Conservation (phyloP, 2,888 invertebrate species). For the Meteorus colon region DNA sequence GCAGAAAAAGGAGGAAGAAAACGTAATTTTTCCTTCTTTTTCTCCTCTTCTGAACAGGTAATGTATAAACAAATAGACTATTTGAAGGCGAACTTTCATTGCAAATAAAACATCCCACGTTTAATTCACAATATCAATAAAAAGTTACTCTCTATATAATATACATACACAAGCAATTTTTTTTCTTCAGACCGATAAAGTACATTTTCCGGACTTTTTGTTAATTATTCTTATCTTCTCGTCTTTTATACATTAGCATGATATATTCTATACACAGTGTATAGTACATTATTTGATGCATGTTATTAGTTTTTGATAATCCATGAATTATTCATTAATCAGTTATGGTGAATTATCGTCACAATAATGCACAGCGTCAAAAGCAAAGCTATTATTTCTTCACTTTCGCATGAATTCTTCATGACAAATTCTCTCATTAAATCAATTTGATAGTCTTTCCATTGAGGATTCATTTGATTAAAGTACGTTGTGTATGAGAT, state of each 20-base stretch:
- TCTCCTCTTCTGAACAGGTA: neutral
- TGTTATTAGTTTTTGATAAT: neutral
- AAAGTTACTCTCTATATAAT: neutral
- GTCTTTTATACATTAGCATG: neutral
- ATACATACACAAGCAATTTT: neutral
- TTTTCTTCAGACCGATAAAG: neutral
- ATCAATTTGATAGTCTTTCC: neutral
- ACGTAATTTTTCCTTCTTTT: neutral
- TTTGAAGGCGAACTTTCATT: neutral
- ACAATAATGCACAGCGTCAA: neutral
- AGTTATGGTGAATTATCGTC: neutral
- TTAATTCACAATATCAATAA: slow-evolving; percentile 1
- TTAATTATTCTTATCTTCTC: neutral
- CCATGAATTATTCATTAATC: neutral
- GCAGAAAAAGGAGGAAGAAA: neutral
- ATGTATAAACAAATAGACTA: neutral
- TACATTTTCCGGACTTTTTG: neutral
- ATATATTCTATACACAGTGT: neutral
- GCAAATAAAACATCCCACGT: slow-evolving; percentile 5
- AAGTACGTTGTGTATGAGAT: neutral
- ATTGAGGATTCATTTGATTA: neutral
- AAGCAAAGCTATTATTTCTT: neutral
- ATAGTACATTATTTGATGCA: slow-evolving; percentile 6
- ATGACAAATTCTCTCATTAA: neutral
- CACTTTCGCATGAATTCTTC: neutral